A percentile compares a stretch with the other conserved stretches of the same genome.
Conservation (phyloP, 2,113 vertebrate genomes). For the Gobiocypris rarus region DNA sequence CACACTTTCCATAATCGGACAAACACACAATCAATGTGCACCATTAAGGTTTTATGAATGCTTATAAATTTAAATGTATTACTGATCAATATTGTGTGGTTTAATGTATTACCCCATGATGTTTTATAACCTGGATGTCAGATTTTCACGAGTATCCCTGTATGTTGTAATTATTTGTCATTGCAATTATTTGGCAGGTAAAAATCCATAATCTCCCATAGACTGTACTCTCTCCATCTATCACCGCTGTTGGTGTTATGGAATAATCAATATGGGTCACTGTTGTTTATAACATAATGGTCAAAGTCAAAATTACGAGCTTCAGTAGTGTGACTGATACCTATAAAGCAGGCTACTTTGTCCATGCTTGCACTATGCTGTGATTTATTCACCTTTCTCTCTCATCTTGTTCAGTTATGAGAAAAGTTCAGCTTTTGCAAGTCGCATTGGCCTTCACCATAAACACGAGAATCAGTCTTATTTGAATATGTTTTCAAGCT, state of each 20-base stretch:
- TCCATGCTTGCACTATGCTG: conserved; percentile 54
- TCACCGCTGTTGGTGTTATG: conserved; percentile 64
- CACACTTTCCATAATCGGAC: neutral
- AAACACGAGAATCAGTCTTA: neutral
- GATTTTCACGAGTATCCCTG: neutral
- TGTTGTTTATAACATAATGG: conserved; percentile 58
- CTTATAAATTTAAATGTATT: neutral
- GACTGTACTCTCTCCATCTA: conserved; percentile 66
- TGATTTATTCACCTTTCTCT: neutral
- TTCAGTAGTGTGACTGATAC: conserved; percentile 1
- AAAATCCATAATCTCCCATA: conserved; percentile 73
- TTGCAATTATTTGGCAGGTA: conserved; percentile 9
- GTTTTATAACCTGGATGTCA: conserved; percentile 18
- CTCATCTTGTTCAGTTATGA: neutral
- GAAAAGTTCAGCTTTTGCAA: conserved; percentile 1
- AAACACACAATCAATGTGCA: neutral
- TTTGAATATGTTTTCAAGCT: neutral
- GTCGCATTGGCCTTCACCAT: neutral
- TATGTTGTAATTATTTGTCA: conserved; percentile 35
- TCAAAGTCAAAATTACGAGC: conserved; percentile 40
- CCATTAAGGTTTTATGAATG: conserved; percentile 9
- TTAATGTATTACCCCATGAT: neutral
- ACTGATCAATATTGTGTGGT: conserved; percentile 7
- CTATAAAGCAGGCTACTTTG: conserved; percentile 54
- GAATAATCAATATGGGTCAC: conserved; percentile 67